Base-by-base conservation (phyloP, 2,797 vertebrate genomes). In the Monodelphis domestica region DNA sequence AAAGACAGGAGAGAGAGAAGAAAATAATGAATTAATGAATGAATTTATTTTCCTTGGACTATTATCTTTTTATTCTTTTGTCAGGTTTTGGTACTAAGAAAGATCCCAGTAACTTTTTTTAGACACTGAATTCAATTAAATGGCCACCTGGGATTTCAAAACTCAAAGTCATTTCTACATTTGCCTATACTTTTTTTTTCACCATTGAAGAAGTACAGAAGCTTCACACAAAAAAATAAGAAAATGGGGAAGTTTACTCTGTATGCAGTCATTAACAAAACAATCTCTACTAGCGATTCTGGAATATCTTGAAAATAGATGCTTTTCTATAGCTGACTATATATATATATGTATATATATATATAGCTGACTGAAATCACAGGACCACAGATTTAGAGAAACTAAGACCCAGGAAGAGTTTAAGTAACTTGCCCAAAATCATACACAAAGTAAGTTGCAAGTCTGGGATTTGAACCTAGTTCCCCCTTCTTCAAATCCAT, bases 1-100 rank as follows among this genome's bases (percentile, higher is more conserved):
- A 70, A 88, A 91, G 30, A 89, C 70, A 45, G 9, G 30, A 92
- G 15, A 89, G 87, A 94, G 89, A 89, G 91, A 26, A 28, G 56
- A 89, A 63, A 53, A 6, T 90, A 91, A 53, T 21, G 91, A 0
- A 56, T 15, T 21, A 70, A 2, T 10, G 6, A n/a, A n/a, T n/a
- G n/a, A n/a, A 38, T 45, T 78, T 63, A 45, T 84, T 26, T 45
- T 45, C 17, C 63, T 78, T 78, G 63, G n/a, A 10, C 6, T 78
- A 55, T 53, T 54, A 70, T 24, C 45, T 78, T 45, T 7, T 24
- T 45, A 24, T 24, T 24, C 5, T 0, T 70, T 28, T 70, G n/a
- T 78, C 15, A 78, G n/a, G n/a, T 15, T 78, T 26, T 50, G 24
- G 50, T 4, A 26, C 9, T 4, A 9, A 78, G 9, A 9, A 84